phyloP scores from a whole-genome alignment of 2,888 invertebrate genomes.

The Cerastis leucographa region DNA sequence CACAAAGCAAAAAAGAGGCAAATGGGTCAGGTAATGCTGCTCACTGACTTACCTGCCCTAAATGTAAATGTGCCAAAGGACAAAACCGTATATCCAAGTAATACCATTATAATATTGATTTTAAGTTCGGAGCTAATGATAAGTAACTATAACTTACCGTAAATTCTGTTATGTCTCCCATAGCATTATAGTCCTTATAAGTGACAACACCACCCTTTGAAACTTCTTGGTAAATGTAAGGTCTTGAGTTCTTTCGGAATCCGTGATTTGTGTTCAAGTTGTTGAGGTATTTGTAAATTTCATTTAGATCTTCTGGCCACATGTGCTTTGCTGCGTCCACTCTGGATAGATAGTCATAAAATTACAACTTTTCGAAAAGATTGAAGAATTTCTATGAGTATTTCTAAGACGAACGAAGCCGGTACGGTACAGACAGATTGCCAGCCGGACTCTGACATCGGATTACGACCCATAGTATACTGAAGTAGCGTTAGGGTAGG shows the following conservation, averaged over 20 bases:
- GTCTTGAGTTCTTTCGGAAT: slow-evolving; percentile 90
- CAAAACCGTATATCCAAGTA: background rate
- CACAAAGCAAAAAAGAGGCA: no score
- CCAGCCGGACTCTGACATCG: background rate
- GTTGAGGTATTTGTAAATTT: slow-evolving; percentile 91
- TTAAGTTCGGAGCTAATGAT: background rate
- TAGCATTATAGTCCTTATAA: slow-evolving; percentile 83
- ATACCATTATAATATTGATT: background rate
- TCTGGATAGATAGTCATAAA: slow-evolving; percentile 85
- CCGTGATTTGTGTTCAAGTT: slow-evolving; percentile 91
- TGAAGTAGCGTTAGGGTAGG: background rate
- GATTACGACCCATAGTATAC: background rate
- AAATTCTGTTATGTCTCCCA: slow-evolving; percentile 95
- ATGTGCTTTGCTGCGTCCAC: slow-evolving; percentile 95
- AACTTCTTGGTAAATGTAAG: slow-evolving; percentile 94
- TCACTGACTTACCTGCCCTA: no score
- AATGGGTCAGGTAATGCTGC: no score
- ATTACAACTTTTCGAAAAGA: background rate
- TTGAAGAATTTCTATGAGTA: background rate
- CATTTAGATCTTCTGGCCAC: slow-evolving; percentile 93
- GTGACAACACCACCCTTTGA: slow-evolving; percentile 91
- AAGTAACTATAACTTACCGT: slow-evolving; percentile 70
- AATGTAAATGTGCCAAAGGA: background rate
- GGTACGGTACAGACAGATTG: background rate
- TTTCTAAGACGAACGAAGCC: background rate